Percentiles rank a stretch among this genome's conserved stretches.
These are phyloP conservation scores for Columba guinea DNA, from an alignment of 2,797 vertebrate species.

Conservation along the genomic window DNA sequence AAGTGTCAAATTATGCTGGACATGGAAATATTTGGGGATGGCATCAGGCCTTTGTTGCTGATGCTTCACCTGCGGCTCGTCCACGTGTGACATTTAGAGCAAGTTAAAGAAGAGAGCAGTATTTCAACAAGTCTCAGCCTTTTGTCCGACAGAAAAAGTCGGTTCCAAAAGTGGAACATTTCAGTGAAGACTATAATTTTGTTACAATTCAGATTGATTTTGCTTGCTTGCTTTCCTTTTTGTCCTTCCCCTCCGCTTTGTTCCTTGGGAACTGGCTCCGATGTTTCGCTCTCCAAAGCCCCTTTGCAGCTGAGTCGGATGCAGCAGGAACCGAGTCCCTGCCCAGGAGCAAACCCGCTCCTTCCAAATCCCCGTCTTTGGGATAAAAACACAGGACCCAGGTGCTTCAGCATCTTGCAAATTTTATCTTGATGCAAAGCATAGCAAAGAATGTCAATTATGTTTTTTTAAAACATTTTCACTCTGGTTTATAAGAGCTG, in stretches of 20 bases:
- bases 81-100: background rate
- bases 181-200: background rate
- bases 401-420: background rate
- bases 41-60: background rate
- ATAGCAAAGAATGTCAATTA: background rate
- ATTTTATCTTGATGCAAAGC: background rate
- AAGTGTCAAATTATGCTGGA: background rate
- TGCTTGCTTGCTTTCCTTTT: background rate
- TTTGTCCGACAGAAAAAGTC: conserved; percentile 1
- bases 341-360: background rate
- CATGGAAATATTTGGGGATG: background rate
- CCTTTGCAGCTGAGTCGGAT: background rate
- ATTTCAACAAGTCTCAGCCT: background rate
- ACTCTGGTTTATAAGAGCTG: background rate
- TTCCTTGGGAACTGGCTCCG: background rate
- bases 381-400: background rate
- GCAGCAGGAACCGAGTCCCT: background rate
- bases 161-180: conserved; percentile 44
- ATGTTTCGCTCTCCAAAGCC: background rate
- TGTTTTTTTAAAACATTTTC: background rate
- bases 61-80: background rate
- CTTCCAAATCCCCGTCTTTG: background rate
- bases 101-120: background rate
- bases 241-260: background rate
- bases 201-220: conserved; percentile 4